phyloP scores from a whole-genome alignment of 2,113 vertebrate genomes.

The Datnioides undecimradiatus region DNA sequence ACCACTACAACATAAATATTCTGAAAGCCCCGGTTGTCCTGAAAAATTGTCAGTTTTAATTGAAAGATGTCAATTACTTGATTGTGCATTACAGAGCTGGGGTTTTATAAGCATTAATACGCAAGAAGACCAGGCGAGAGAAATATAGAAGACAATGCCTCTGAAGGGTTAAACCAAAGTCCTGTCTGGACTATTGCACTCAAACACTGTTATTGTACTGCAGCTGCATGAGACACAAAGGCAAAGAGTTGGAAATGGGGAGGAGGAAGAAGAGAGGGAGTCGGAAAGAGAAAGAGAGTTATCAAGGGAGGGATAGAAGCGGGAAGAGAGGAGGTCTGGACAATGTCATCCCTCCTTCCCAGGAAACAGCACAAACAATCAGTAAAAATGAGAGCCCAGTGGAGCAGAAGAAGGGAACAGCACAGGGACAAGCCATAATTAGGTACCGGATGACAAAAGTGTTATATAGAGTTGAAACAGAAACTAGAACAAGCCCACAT shows the following conservation, averaged over 20 bases:
- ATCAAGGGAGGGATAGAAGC: constrained; percentile 37
- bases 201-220: constrained; percentile 78
- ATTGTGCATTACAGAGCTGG: too few relatives aligned
- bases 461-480: constrained; percentile 21
- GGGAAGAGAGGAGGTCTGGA: constrained; percentile 63
- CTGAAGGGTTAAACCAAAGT: constrained; percentile 80
- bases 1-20: too few relatives aligned
- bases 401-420: constrained; percentile 52
- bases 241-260: constrained; percentile 51
- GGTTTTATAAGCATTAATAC: too few relatives aligned
- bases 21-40: too few relatives aligned
- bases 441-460: constrained; percentile 47
- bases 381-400: constrained; percentile 54
- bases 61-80: too few relatives aligned
- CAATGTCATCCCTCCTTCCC: constrained; percentile 71
- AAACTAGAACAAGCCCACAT: constrained; percentile 8
- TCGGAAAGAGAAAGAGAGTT: constrained; percentile 50
- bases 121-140: too few relatives aligned
- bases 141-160: too few relatives aligned
- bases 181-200: constrained; percentile 78
- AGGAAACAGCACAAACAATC: constrained; percentile 74
- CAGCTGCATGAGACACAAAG: constrained; percentile 79
- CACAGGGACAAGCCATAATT: constrained; percentile 54
- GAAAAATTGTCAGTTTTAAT: too few relatives aligned
- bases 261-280: constrained; percentile 42